phyloP scores from a whole-genome alignment of 2,888 invertebrate genomes.

The Aporophyla nigra region DNA sequence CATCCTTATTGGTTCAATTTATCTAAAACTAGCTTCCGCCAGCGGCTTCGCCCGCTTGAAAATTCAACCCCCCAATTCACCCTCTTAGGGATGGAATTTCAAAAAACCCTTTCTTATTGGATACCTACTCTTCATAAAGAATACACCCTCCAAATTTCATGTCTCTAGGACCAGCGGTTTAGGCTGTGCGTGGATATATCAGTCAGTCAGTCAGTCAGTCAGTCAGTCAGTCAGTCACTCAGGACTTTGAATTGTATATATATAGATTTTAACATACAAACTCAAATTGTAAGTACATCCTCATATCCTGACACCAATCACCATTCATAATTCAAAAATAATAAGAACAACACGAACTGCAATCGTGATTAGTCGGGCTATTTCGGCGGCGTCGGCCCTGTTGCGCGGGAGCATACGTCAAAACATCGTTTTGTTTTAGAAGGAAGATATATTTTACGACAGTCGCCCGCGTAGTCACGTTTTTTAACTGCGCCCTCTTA shows the following conservation, averaged over 20 bases:
- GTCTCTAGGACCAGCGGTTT: too few relatives aligned
- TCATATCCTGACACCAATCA: conserved; percentile 50
- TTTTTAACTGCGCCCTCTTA: conserved; percentile 66
- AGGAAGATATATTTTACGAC: conserved; percentile 70
- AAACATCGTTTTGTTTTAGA: conserved; percentile 71
- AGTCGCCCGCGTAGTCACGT: conserved; percentile 55
- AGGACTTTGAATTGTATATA: too few relatives aligned
- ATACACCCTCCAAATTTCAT: too few relatives aligned
- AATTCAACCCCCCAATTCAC: too few relatives aligned
- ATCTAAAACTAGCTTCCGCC: too few relatives aligned
- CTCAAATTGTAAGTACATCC: not conserved
- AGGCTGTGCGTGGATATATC: too few relatives aligned
- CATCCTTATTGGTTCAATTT: not conserved
- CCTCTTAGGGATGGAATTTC: too few relatives aligned
- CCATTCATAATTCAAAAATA: conserved; percentile 66
- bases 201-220: too few relatives aligned
- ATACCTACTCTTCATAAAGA: too few relatives aligned
- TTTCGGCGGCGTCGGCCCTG: conserved; percentile 66
- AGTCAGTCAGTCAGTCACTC: too few relatives aligned
- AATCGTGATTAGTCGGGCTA: conserved; percentile 73
- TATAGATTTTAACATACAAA: not conserved
- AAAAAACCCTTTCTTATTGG: too few relatives aligned
- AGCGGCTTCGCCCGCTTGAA: too few relatives aligned
- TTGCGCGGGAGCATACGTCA: conserved; percentile 72
- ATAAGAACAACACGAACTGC: conserved; percentile 59